Evolutionary conservation across 2,113 vertebrate species (phyloP).

Genomic region (Burhinus bistriatus): DNA sequence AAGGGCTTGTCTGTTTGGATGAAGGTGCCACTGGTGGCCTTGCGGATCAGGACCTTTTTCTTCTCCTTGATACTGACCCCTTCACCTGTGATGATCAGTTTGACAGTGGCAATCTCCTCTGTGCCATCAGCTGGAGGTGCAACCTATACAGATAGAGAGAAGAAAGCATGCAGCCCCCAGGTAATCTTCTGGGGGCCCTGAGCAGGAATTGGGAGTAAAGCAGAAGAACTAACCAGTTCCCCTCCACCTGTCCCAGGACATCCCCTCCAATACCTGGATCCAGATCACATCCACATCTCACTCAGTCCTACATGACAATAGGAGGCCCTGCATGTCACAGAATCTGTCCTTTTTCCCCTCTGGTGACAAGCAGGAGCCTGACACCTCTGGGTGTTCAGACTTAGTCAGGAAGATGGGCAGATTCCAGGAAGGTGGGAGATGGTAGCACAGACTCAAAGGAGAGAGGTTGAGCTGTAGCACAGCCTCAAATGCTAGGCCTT

Average conservation of each 20-base stretch:
- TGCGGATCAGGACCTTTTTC: slow-evolving; percentile 61
- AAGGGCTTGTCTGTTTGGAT: slow-evolving; percentile 69
- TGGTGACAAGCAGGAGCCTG: background rate
- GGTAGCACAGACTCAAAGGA: background rate
- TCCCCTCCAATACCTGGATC: background rate
- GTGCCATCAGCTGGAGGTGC: slow-evolving; percentile 4
- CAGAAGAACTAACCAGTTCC: background rate
- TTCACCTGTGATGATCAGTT: slow-evolving; percentile 24
- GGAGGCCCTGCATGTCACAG: background rate
- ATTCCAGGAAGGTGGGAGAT: background rate
- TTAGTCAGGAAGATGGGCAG: background rate
- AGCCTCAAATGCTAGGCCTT: background rate
- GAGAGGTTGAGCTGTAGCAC: background rate
- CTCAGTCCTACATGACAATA: background rate
- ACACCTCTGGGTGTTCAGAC: background rate
- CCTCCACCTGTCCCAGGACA: background rate
- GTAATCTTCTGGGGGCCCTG: background rate
- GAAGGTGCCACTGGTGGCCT: slow-evolving; percentile 37
- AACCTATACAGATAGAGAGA: slow-evolving; percentile 30
- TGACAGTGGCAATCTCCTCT: slow-evolving; percentile 42
- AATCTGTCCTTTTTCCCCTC: background rate
- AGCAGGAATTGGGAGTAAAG: background rate
- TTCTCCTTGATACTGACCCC: slow-evolving; percentile 37
- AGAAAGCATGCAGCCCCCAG: background rate
- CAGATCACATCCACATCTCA: background rate